Percentiles rank a stretch among this genome's conserved stretches.
These are phyloP conservation scores for Anorthoa munda DNA, from an alignment of 2,888 invertebrate species.

Conservation along the genomic window DNA sequence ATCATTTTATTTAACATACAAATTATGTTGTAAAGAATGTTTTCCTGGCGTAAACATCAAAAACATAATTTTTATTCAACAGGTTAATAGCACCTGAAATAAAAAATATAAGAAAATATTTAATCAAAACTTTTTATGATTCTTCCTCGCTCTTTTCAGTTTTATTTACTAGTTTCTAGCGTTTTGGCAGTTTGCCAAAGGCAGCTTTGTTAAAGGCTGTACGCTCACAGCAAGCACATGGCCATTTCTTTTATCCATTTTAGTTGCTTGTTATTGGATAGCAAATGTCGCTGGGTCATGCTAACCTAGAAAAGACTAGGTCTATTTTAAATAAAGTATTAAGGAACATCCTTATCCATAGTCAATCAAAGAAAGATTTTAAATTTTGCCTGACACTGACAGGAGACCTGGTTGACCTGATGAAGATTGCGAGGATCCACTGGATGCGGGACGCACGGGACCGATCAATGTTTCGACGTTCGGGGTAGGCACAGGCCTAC, in stretches of 20 bases:
- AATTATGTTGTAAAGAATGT: neutral
- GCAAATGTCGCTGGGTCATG: neutral
- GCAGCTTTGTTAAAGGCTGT: constrained; percentile 37
- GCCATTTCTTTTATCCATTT: constrained; percentile 18
- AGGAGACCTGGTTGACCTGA: neutral
- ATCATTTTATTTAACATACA: neutral
- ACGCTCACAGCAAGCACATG: constrained; percentile 20
- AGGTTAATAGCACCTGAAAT: neutral
- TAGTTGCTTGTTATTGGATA: constrained; percentile 12
- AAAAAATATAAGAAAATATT: constrained; percentile 12
- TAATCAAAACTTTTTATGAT: constrained; percentile 37
- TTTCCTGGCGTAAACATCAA: neutral
- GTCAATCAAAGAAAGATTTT: neutral
- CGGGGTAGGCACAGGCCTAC: too few species aligned
- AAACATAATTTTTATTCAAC: constrained; percentile 37
- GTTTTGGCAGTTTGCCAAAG: constrained; percentile 42
- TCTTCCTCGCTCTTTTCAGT: constrained; percentile 32
- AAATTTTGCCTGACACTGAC: neutral
- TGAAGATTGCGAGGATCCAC: too few species aligned
- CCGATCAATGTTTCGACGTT: too few species aligned
- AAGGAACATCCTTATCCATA: neutral
- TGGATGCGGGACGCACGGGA: too few species aligned
- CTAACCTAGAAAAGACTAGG: neutral
- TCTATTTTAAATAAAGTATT: too few species aligned
- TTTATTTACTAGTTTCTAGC: constrained; percentile 38